Base-by-base conservation (phyloP, 1,140 invertebrate genomes). In the Wiebesia pumilae region DNA sequence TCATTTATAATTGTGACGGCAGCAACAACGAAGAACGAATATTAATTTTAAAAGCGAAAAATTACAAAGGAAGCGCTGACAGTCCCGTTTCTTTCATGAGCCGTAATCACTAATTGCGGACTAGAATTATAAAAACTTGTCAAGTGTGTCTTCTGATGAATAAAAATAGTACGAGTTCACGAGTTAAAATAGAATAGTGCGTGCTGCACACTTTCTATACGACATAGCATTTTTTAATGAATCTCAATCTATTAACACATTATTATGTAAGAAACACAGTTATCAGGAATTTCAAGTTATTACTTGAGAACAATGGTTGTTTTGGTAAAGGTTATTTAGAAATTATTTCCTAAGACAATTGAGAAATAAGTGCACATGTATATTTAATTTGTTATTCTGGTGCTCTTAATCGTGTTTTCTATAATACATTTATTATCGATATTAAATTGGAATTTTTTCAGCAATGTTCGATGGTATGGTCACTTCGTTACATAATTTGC, bases 61-160 rank as follows among this genome's bases (percentile, higher is more conserved):
- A 86, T 86, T 75, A 86, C 84, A 75, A 81, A 86, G 79, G 84
- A 86, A 86, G 30, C 54, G 27, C 27, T 33, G 84, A 47, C 79
- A 75, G 67, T 81, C 33, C 79, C 84, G 69, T 81, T 85, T 58
- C 84, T 75, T 69, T 81, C 54, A 65, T 75, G 67, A 75, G 54
- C 79, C 35, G 54, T 65, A 75, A 86, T 86, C 54, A 65, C 78
- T 86, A 86, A 86, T 86, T 81, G 67, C 54, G 14, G 35, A 35
- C 79, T 75, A 81, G 47, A 85, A 85, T 81, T 75, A 75, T 85
- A 86, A 86, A 81, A 86, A 81, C 84, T 81, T 75, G 79, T 86
- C 79, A 77, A 86, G 67, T 81, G 79, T 75, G 54, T 81, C 51
- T 79, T 71, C 67, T 71, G 69, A 81, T 65, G 79, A 86, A 75